phyloP scores from a whole-genome alignment of 2,797 vertebrate genomes.

The Otolemur crassicaudatus region DNA sequence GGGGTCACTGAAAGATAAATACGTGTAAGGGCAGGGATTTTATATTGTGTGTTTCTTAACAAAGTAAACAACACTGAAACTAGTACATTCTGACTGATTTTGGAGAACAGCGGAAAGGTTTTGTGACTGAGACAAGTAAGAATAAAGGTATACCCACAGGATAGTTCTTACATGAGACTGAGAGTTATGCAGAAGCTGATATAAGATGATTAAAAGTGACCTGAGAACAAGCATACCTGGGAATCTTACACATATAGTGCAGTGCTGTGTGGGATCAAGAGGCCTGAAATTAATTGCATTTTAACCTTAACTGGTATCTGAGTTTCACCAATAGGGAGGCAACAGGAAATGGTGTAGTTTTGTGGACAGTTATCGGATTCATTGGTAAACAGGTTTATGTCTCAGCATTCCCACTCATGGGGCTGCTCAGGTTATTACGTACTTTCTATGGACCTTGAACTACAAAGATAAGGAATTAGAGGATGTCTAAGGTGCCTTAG shows the following conservation, averaged over 20 bases:
- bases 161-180: not conserved
- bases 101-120: not conserved
- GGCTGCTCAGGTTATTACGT: not conserved
- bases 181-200: conserved; percentile 7
- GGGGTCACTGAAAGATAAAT: not conserved
- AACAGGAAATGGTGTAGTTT: not conserved
- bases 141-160: not conserved
- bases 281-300: conserved; percentile 20
- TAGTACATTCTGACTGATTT: not conserved
- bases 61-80: conserved; percentile 2
- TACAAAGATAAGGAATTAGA: not conserved
- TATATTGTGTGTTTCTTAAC: not conserved
- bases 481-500: not conserved
- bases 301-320: conserved; percentile 12
- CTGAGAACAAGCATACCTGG: not conserved
- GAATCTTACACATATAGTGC: not conserved
- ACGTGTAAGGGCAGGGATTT: not conserved
- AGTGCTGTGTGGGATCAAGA: not conserved
- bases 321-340: not conserved
- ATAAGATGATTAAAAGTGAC: conserved; percentile 16
- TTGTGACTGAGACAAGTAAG: not conserved
- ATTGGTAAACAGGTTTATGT: not conserved
- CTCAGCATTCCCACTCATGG: not conserved
- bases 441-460: not conserved
- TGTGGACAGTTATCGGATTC: not conserved